These are phyloP conservation scores for Choloepus hoffmanni DNA, from an alignment of 2,113 vertebrate genomes.

Conservation along the genomic window DNA sequence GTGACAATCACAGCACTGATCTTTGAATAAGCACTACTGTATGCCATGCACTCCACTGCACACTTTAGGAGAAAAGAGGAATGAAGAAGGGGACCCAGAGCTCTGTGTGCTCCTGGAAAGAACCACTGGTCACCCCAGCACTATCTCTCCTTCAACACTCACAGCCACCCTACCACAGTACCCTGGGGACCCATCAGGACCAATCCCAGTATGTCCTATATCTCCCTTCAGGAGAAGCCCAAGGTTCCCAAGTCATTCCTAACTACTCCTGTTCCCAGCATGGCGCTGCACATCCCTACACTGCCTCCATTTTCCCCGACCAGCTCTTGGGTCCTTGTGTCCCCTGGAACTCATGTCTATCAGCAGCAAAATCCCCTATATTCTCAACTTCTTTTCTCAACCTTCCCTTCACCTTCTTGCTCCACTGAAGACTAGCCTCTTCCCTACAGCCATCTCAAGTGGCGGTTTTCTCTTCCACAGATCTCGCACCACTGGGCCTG, in stretches of 20 bases:
- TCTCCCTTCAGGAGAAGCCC: background rate
- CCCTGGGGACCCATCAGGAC: background rate
- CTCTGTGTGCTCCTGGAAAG: background rate
- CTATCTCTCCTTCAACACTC: background rate
- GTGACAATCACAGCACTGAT: background rate
- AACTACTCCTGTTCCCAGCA: background rate
- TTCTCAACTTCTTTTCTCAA: background rate
- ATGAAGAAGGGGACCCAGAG: background rate
- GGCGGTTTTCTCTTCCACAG: background rate
- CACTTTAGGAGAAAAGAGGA: background rate
- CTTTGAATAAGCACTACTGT: background rate
- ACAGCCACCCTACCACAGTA: background rate
- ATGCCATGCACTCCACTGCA: fast-evolving
- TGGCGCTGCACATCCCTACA: background rate
- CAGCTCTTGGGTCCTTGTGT: background rate
- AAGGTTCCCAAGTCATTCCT: background rate
- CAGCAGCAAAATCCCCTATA: background rate
- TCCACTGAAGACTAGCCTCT: background rate
- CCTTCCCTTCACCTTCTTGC: background rate
- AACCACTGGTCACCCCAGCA: background rate
- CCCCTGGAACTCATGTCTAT: background rate
- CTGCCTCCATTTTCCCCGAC: background rate
- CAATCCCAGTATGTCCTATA: background rate
- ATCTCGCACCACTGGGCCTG: too few species aligned
- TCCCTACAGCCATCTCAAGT: background rate